These are phyloP conservation scores for Drosophila carrolli DNA, from an alignment of 1,140 invertebrate species.

Conservation along the genomic window DNA sequence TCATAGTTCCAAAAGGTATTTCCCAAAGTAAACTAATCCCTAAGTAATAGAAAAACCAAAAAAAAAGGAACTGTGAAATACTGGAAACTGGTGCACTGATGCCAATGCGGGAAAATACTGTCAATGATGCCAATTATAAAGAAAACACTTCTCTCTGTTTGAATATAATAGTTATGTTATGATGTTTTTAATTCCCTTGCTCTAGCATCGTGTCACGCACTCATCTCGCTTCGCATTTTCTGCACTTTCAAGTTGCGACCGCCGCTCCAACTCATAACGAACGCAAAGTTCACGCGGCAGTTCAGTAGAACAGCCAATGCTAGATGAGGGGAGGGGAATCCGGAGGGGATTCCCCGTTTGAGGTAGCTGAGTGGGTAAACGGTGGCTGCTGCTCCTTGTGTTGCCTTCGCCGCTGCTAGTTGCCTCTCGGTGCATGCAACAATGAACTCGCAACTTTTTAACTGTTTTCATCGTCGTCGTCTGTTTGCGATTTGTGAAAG, in stretches of 20 bases:
- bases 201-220: conserved; percentile 17
- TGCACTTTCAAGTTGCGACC: neutral
- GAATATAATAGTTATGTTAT: neutral
- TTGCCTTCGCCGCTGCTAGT: conserved; percentile 15
- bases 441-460: conserved; percentile 82
- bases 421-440: conserved; percentile 63
- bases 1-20: no score
- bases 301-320: conserved; percentile 69
- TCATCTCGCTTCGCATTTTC: conserved; percentile 21
- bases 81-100: neutral
- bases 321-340: conserved; percentile 17
- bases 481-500: conserved; percentile 79
- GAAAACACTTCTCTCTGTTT: neutral
- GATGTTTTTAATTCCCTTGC: neutral
- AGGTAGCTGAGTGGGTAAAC: conserved; percentile 51
- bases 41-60: no score
- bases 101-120: neutral
- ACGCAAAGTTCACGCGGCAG: conserved; percentile 72
- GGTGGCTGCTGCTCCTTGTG: conserved; percentile 43
- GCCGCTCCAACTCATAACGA: conserved; percentile 62
- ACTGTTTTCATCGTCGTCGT: conserved; percentile 68
- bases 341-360: conserved; percentile 5
- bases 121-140: no score
- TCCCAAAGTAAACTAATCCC: no score
- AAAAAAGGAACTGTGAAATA: no score